Base-by-base conservation (phyloP, 2,888 invertebrate species). In the Caenorhabditis zanzibari region DNA sequence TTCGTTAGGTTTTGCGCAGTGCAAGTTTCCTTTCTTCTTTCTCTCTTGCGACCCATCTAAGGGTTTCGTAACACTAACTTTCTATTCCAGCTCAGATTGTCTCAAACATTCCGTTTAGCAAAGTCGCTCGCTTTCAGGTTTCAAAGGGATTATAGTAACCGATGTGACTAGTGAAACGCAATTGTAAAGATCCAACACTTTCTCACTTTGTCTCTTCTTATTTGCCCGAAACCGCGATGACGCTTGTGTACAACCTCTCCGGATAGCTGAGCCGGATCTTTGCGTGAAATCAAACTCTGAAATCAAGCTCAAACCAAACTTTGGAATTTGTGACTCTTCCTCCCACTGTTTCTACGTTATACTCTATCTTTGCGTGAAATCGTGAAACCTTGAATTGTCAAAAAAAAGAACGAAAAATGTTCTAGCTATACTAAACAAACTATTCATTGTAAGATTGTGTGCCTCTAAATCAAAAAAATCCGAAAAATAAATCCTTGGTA, bases 1-100 rank as follows among this genome's bases (percentile, higher is more conserved):
- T 77, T 77, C 77, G 77, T 77, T 77, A 77, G 77, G 77, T 77
- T n/a, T 77, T 69, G 77, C 69, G 77, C 69, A 14, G 14, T 66
- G 52, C 66, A 52, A n/a, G n/a, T 64, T 32, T 35, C 7, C 52
- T 38, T 35, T 41, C 49, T 35, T 22, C 16, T 35, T 35, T 10
- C 44, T 44, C 32, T 69, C 14, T 52, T 7, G 56, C 54, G 61
- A 59, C 63, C 69, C 77, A 52, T 35, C 10, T 77, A 71, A 77
- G 71, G 77, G 77, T 1, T 49, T 22, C 63, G 71, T 63, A 7
- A 64, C 38, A 75, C 63, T 49, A 66, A 41, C 64, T 63, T 41
- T 22, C 44, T 9, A 49, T 76, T 76, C 76, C 76, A 76, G 68
- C 38, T 75, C 64, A 56, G 38, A 44, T 41, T 28, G n/a, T 26